These are phyloP conservation scores for Calcarius lapponicus DNA, from an alignment of 2,797 vertebrate species.

Conservation along the genomic window DNA sequence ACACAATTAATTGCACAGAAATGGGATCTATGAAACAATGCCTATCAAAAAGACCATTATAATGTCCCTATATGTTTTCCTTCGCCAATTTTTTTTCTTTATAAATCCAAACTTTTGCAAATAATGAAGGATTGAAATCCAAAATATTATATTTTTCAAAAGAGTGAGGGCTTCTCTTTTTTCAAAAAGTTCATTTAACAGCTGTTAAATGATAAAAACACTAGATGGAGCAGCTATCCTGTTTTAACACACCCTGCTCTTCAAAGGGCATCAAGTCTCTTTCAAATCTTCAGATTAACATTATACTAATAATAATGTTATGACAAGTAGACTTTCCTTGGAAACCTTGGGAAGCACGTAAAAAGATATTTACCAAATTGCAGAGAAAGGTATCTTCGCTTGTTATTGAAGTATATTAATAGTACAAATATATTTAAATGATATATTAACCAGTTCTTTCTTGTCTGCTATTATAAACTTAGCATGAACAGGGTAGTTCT, in stretches of 20 bases:
- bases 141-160: not conserved
- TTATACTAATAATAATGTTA: not conserved
- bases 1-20: not conserved
- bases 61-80: not conserved
- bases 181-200: not conserved
- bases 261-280: not conserved
- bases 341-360: not conserved
- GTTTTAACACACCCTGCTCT: conserved; percentile 12
- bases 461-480: not conserved
- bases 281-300: not conserved
- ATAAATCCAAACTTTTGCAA: not conserved
- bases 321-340: conserved; percentile 33
- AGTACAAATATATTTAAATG: not conserved
- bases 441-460: not conserved
- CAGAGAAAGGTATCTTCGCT: not conserved
- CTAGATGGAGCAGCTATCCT: conserved; percentile 75
- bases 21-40: not conserved
- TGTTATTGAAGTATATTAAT: not conserved
- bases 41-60: not conserved
- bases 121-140: not conserved
- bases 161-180: not conserved
- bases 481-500: not conserved
- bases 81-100: not conserved
- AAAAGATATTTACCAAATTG: not conserved
- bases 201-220: conserved; percentile 14